Evolutionary conservation across 2,888 invertebrate species (phyloP), one percentile per base, ranked within the genome.

Genomic region (Craniophora ligustri): DNA sequence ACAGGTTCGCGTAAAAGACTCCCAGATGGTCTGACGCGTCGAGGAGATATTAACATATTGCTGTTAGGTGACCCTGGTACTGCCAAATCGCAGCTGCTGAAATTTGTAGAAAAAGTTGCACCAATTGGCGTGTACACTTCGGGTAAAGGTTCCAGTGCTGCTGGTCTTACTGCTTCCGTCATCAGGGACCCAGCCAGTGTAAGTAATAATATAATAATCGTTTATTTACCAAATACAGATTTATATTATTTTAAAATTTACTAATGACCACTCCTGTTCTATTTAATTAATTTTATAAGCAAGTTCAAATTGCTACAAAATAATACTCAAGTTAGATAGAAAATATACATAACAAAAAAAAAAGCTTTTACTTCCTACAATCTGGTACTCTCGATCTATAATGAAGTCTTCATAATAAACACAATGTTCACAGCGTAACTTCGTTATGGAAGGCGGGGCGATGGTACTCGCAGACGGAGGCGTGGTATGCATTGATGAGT

Each of bases 391-490:
- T 10, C n/a, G 23, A 18, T 35, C 5, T n/a, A 18, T 1, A 4
- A 8, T 16, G 19, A 28, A 4, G 4, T 18, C n/a, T 15, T 26
- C 5, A 30, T 10, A 13, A 14, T 16, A 32, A 32, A 18, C 3
- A 13, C 42, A 0, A 47, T 35, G 0, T 23, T 3, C 85, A 10
- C 81, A 98, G 98, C 95, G 98, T 35, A 98, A 98, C 88, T 99
- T 99, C 89, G 96, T 99, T 3, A 98, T 99, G 98, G 99, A 99
- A 92, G 99, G 99, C 8, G 99, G 99, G 7, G 99, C 99, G 0
- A 99, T 99, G 99, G 99, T 99, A 16, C 92, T 99, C 28, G 99
- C 99, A 0, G 99, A 99, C 90, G 99, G 99, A 3, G 99, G 99
- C 19, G 99, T 99, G 1, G 99, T 99, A 0, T 99, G 99, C 87